A percentile compares a stretch with the other conserved stretches of the same genome.
phyloP scores from a whole-genome alignment of 2,888 invertebrate species.

The Agonopterix alstromeriana region DNA sequence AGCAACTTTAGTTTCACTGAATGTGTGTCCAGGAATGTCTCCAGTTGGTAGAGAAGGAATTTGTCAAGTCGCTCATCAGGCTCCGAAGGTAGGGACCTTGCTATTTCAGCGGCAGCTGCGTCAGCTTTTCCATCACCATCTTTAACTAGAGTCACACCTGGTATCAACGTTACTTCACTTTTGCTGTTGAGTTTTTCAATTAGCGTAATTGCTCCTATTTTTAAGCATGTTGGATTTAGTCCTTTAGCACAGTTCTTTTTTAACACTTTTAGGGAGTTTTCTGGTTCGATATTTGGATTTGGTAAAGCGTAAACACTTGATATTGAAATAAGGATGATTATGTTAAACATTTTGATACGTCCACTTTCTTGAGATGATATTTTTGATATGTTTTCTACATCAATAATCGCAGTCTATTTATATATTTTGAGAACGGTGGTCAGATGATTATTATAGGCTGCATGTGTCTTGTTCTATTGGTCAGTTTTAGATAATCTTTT shows the following conservation, averaged over 20 bases:
- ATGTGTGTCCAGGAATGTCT: slow-evolving; percentile 81
- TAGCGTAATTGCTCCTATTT: slow-evolving; percentile 40
- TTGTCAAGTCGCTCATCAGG: slow-evolving; percentile 83
- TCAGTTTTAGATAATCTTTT: slow-evolving; percentile 17
- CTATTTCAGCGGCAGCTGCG: slow-evolving; percentile 75
- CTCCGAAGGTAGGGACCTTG: slow-evolving; percentile 82
- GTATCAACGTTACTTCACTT: slow-evolving; percentile 37
- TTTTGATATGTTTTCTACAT: slow-evolving; percentile 18
- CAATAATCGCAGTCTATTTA: slow-evolving; percentile 46
- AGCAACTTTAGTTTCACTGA: slow-evolving; percentile 81
- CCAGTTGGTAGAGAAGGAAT: slow-evolving; percentile 81
- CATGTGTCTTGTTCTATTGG: slow-evolving; percentile 22
- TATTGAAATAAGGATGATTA: slow-evolving; percentile 21
- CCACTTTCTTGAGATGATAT: slow-evolving; percentile 17
- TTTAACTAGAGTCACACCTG: slow-evolving; percentile 79
- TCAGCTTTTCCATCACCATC: slow-evolving; percentile 78
- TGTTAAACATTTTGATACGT: slow-evolving; percentile 41
- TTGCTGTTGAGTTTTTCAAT: slow-evolving; percentile 40
- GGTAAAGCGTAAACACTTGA: slow-evolving; percentile 34
- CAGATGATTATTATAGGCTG: slow-evolving; percentile 42
- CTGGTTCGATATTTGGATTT: slow-evolving; percentile 26
- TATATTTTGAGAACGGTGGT: slow-evolving; percentile 48
- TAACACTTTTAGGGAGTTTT: slow-evolving; percentile 20
- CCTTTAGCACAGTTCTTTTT: slow-evolving; percentile 44
- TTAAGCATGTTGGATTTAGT: slow-evolving; percentile 40